Percentiles rank a stretch among this genome's conserved stretches.
phyloP scores from a whole-genome alignment of 2,113 vertebrate species.

The Semicossyphus pulcher region DNA sequence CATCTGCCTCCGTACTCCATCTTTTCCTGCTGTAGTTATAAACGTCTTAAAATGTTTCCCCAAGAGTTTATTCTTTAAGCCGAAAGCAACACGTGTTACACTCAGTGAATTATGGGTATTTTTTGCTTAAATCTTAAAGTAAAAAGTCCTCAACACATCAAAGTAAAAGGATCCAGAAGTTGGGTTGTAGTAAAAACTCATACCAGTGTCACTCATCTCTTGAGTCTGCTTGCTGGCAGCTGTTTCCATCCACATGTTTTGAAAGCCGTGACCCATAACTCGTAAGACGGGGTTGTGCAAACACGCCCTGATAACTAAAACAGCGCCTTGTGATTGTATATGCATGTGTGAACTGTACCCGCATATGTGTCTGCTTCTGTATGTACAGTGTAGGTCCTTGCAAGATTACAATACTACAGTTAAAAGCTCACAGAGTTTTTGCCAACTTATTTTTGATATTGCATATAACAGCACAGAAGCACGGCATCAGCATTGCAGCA shows the following conservation, averaged over 20 bases:
- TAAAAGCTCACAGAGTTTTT: background rate
- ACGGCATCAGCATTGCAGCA: background rate
- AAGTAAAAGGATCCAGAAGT: conserved; percentile 38
- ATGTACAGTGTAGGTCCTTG: background rate
- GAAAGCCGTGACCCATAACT: conserved; percentile 54
- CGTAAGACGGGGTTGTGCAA: conserved; percentile 33
- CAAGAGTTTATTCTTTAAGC: conserved; percentile 11
- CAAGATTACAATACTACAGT: background rate
- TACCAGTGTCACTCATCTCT: conserved; percentile 18
- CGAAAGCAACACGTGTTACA: conserved; percentile 10
- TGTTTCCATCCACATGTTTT: conserved; percentile 65
- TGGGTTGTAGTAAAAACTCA: conserved; percentile 30
- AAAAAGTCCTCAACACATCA: conserved; percentile 1
- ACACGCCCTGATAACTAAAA: conserved; percentile 38
- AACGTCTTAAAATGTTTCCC: conserved; percentile 13
- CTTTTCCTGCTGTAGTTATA: background rate
- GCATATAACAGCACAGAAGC: background rate
- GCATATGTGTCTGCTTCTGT: background rate
- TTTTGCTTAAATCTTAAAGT: conserved; percentile 14
- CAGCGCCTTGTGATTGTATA: conserved; percentile 32
- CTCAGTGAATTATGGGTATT: conserved; percentile 9
- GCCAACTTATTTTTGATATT: background rate
- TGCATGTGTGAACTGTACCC: conserved; percentile 30
- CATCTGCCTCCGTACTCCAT: conserved; percentile 5
- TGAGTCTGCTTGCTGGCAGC: conserved; percentile 27